Evolutionary conservation across 2,888 invertebrate species (phyloP), one percentile per base, ranked within the genome.

Genomic region (Epiblema foenella): DNA sequence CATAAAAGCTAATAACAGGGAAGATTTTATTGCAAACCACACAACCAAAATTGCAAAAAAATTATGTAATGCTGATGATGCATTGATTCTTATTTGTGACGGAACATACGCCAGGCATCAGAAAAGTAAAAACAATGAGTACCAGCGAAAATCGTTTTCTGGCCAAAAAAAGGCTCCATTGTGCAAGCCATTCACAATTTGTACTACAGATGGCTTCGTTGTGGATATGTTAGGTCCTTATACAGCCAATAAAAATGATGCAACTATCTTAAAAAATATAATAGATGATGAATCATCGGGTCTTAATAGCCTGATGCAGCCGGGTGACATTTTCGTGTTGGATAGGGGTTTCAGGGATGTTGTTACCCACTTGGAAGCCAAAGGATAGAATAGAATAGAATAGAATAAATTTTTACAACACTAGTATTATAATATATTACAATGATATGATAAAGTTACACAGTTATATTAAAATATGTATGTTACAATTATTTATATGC

Each of bases 281-380:
- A 39, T 59, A 10, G 29, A 56, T 18, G 58, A 59, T 37, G 37
- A 37, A 3, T 37, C 39, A 39, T 20, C 24, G 24, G 58, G 58
- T 17, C 18, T 59, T 8, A 9, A 4, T 39, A 59, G 37, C n/a
- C 10, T 59, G 17, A 17, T 59, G 58, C 17, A 59, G 17, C 39
- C n/a, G 9, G 39, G 39, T 29, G 29, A 29, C 29, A 29, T 29
- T 29, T 29, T 29, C 29, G 29, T 29, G 29, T 29, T 29, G 29
- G 62, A 62, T 24, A 33, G 62, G 10, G 66, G 66, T 29, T 66
- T 66, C 56, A 39, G 66, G 24, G 66, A 66, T 42, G 54, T 66
- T 39, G 46, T 56, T 24, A n/a, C 56, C 17, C 24, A 66, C 56
- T n/a, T n/a, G n/a, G n/a, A n/a, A n/a, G n/a, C n/a, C n/a, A n/a